Conservation (phyloP, 2,113 vertebrate species). For the Sphyrna mokarran region DNA sequence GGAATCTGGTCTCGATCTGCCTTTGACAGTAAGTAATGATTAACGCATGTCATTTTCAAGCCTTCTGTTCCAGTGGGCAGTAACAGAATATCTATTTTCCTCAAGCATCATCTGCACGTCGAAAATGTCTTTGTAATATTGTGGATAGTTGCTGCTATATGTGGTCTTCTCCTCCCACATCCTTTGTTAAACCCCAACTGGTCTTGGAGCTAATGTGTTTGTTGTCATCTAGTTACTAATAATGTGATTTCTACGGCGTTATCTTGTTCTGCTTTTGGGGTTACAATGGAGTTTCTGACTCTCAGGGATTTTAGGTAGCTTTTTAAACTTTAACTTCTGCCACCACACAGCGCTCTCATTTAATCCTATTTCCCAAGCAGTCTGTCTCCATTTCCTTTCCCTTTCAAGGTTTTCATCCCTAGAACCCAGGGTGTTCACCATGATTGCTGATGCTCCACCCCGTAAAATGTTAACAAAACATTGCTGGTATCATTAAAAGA, state of each 20-base stretch:
- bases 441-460: not conserved
- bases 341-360: not conserved
- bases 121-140: not conserved
- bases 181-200: not conserved
- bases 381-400: not conserved
- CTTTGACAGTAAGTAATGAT: constrained; percentile 37
- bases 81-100: not conserved
- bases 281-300: not conserved
- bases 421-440: not conserved
- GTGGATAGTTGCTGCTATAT: not conserved
- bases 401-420: not conserved
- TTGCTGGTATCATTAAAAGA: not conserved
- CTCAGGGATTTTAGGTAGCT: not conserved
- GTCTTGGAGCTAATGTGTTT: not conserved
- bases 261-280: not conserved
- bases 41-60: not conserved
- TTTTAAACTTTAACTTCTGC: not conserved
- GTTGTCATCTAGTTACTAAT: no score
- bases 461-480: not conserved
- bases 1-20: constrained; percentile 9
- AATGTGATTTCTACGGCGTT: not conserved
- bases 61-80: not conserved
- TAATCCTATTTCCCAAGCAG: not conserved
- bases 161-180: not conserved
- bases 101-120: not conserved